phyloP scores from a whole-genome alignment of 2,888 invertebrate species.

The Petrophora chlorosata region DNA sequence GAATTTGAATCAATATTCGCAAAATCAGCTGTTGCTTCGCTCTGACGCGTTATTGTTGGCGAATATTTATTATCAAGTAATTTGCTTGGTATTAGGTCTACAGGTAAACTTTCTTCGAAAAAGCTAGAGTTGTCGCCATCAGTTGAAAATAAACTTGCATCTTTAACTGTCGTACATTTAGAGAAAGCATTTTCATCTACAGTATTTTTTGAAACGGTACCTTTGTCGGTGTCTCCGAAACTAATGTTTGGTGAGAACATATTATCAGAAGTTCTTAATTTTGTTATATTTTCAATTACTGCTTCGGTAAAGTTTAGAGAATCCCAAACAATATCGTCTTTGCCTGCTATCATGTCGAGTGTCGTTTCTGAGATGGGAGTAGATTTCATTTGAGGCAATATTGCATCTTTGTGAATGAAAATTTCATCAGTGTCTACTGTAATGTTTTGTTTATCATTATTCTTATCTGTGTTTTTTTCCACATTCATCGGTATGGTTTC shows the following conservation, averaged over 20 bases:
- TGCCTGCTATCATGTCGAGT: slow-evolving; percentile 20
- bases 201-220: slow-evolving; percentile 17
- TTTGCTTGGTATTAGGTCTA: slow-evolving; percentile 78
- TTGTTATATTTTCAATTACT: slow-evolving; percentile 59
- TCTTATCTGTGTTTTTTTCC: background rate
- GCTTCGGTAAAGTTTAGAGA: slow-evolving; percentile 65
- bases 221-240: slow-evolving; percentile 57
- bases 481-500: slow-evolving; percentile 2
- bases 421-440: slow-evolving; percentile 4
- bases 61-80: slow-evolving; percentile 63
- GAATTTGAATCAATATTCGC: slow-evolving; percentile 55
- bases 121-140: slow-evolving; percentile 80
- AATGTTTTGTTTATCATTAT: background rate
- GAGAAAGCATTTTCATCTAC: slow-evolving; percentile 30
- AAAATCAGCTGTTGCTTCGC: slow-evolving; percentile 40
- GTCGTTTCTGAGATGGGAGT: slow-evolving; percentile 16
- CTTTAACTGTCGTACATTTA: slow-evolving; percentile 53
- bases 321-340: slow-evolving; percentile 68
- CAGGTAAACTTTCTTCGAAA: slow-evolving; percentile 83
- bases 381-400: slow-evolving; percentile 14
- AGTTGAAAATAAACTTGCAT: slow-evolving; percentile 72
- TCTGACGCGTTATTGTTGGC: slow-evolving; percentile 26
- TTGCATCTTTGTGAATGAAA: background rate
- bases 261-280: slow-evolving; percentile 50
- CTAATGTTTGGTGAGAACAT: slow-evolving; percentile 67